Evolutionary conservation across 2,888 invertebrate genomes (phyloP), one percentile per base, ranked within the genome.

Genomic region (Octodonta nipae): DNA sequence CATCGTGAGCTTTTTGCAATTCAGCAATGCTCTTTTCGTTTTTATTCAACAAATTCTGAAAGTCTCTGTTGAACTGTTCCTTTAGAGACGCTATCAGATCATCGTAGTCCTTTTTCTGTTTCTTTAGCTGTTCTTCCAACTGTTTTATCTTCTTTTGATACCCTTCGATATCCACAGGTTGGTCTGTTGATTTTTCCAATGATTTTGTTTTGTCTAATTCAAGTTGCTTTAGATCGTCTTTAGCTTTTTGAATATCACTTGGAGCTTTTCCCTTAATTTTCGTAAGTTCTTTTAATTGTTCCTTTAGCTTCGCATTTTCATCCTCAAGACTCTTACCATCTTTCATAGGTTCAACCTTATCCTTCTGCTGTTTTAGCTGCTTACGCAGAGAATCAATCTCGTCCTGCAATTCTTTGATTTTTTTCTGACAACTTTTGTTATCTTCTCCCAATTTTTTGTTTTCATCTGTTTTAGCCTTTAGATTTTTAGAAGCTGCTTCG

Each of bases 11-110:
- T 38, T 55, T 58, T 51, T 72, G 71, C 45, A 72, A 61, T 41
- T 62, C 67, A 40, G 60, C 61, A 3, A 73, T 67, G n/a, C 70
- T 68, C 38, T 63, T 61, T 45, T 67, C 66, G 41, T 71, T 69
- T 45, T 68, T 65, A 33, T 65, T 66, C 13, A 68, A 56, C 33
- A 71, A 61, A 37, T 58, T 65, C 44, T 66, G 66, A 28, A 70
- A 64, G 31, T 72, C 67, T 41, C 52, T 60, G 17, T 71, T 70
- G 41, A 70, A 70, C 45, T 71, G 70, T 10, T 56, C 43, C 56
- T 71, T 70, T 25, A 71, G 56, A 3, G 61, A 42, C 3, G 46
- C 49, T 16, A 58, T 51, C 3, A 60, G 38, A 11, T 54, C 50
- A 2, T 47, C 37, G 32, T 52, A 54, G 28, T 57, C 52, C 28